Evolutionary conservation across 2,797 vertebrate species (phyloP).

Genomic region (Notoglanidium macrostoma): DNA sequence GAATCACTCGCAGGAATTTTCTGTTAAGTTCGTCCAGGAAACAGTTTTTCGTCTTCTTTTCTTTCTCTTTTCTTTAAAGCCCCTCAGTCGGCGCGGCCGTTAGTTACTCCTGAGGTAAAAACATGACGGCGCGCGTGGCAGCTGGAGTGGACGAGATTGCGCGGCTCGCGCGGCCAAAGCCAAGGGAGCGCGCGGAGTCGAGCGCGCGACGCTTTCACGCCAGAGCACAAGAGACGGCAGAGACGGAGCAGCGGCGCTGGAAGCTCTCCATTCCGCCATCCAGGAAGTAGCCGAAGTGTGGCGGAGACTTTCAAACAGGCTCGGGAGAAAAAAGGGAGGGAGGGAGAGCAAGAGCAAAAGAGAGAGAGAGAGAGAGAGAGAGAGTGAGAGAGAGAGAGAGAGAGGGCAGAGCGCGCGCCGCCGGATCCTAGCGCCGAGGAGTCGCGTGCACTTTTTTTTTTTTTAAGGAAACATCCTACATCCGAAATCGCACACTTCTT

Average conservation of each 20-base stretch:
- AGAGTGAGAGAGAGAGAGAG: conserved; percentile 45
- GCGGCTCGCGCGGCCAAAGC: conserved; percentile 39
- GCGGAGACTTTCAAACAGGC: conserved; percentile 90
- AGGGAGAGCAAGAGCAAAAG: conserved; percentile 30
- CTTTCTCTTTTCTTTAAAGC: conserved; percentile 19
- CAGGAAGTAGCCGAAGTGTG: conserved; percentile 89
- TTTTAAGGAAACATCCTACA: not conserved
- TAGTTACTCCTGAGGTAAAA: conserved; percentile 54
- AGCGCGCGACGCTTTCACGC: conserved; percentile 58
- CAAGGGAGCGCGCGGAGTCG: conserved; percentile 33
- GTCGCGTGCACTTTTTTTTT: not conserved
- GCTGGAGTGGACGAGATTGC: not conserved
- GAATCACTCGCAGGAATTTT: conserved; percentile 51
- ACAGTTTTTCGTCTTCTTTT: conserved; percentile 52
- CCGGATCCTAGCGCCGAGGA: conserved; percentile 80
- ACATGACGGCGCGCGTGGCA: conserved; percentile 57
- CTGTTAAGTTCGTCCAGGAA: conserved; percentile 60
- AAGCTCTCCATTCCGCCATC: conserved; percentile 85
- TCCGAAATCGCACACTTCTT: not conserved
- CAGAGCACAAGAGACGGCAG: conserved; percentile 58
- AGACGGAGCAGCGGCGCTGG: conserved; percentile 71
- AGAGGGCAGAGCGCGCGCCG: conserved; percentile 61
- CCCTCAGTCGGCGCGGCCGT: conserved; percentile 53
- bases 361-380: conserved; percentile 41
- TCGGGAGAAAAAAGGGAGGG: conserved; percentile 59